Evolutionary conservation across 2,888 invertebrate genomes (phyloP), one percentile per base, ranked within the genome.

Genomic region (Heteromurus nitidus): DNA sequence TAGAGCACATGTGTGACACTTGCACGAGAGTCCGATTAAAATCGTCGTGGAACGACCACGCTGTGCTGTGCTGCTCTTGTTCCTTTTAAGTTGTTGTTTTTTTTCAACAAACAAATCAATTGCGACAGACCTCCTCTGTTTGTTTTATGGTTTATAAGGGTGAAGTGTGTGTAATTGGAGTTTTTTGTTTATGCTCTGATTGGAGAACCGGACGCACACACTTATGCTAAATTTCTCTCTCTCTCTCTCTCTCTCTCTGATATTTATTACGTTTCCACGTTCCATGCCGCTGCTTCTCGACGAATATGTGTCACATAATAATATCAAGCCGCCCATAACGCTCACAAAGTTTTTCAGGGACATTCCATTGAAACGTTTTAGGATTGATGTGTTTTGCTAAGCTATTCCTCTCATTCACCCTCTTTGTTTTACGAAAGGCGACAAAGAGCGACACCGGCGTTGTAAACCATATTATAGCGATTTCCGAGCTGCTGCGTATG

Each of bases 181-280:
- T 30, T n/a, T n/a, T n/a, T n/a, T 20, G 65, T 75, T 75, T 67
- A 75, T 55, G 75, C 75, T 75, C 75, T 75, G 75, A 58, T 67
- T 75, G 67, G 67, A 75, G 55, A 18, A 67, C 65, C 65, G 75
- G 75, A 75, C 65, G 75, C 55, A 75, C 67, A 53, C 58, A 75
- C 55, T 67, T 75, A 42, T 24, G 24, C 64, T 62, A 64, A 20
- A 42, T 64, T 64, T 42, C n/a, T n/a, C n/a, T n/a, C n/a, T n/a
- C n/a, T n/a, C n/a, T n/a, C n/a, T n/a, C n/a, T n/a, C n/a, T n/a
- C n/a, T n/a, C n/a, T n/a, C n/a, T n/a, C 11, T 24, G 30, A 1
- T 18, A 42, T 64, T 42, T 64, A 30, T 30, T 30, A 55, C 20
- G 42, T 64, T 42, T 64, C 42, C 42, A 42, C 36, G 64, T 64